Base-by-base conservation (phyloP, 2,888 invertebrate species). In the Oegoconia quadripuncta region DNA sequence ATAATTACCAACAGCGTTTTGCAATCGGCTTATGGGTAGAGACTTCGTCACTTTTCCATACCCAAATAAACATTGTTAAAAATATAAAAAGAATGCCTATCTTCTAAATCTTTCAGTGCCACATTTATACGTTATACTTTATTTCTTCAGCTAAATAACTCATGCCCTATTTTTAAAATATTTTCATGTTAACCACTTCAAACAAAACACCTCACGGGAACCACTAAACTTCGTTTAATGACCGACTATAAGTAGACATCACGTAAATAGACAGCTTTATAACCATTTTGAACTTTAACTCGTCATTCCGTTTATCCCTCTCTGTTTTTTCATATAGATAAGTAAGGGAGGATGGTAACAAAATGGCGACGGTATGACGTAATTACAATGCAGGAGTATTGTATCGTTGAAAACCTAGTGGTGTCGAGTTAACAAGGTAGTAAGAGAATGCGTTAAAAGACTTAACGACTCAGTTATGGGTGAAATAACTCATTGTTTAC, bases 231-330 rank as follows among this genome's bases (percentile, higher is more conserved):
- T 16, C 17, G n/a, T 34, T 61, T 66, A 57, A 64, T 52, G 63
- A 63, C 58, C 48, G 39, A 46, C 65, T 59, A 59, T 59, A 68
- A 61, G 54, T 55, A 60, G 56, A 50, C 37, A 53, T 43, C 49
- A 62, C 64, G 55, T 64, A 67, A 73, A 73, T 65, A 71, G 63
- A 61, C 60, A 60, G 52, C 48, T 60, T 67, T 68, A 71, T 64
- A 56, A 48, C 57, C 52, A 56, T 70, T 64, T 61, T 53, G 49
- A 56, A 53, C 49, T 53, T 58, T 50, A 48, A 51, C 44, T 42
- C 34, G 30, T 43, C 42, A 33, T 34, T 37, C 16, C 11, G 40
- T 52, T 41, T 37, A 31, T 34, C 28, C 32, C 31, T 66, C 64
- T 49, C 57, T 52, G 46, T 68, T 59, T 46, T 41, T 44, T 35